Percentiles rank a stretch among this genome's conserved stretches.
Evolutionary conservation across 2,113 vertebrate genomes (phyloP).

Genomic region (Plotosus lineatus): DNA sequence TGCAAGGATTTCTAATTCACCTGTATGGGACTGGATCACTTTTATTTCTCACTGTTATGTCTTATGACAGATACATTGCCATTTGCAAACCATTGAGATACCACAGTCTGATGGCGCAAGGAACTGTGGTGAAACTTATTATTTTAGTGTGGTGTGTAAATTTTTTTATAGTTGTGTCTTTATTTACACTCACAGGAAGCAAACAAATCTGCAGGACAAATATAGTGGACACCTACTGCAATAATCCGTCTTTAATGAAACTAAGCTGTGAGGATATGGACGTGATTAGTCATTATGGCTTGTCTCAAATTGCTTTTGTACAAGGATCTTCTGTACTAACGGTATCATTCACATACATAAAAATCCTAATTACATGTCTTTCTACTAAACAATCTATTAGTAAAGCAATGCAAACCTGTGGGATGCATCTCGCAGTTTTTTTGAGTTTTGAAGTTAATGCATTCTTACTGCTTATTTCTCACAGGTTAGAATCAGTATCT

Average conservation of each 20-base stretch:
- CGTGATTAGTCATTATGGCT: background rate
- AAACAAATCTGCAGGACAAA: background rate
- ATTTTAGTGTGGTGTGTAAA: background rate
- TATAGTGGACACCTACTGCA: background rate
- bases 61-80: slow-evolving; percentile 16
- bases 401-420: slow-evolving; percentile 9
- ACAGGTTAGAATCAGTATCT: background rate
- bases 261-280: slow-evolving; percentile 8
- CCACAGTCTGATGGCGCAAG: background rate
- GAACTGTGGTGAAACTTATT: background rate
- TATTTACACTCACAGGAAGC: background rate
- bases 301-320: background rate
- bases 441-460: background rate
- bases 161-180: background rate
- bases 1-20: background rate
- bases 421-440: slow-evolving; percentile 10
- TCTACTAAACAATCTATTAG: slow-evolving; percentile 3
- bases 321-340: background rate
- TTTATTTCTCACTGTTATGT: slow-evolving; percentile 2
- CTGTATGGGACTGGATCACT: background rate
- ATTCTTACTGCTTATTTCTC: background rate
- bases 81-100: slow-evolving; percentile 12
- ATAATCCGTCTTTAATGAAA: slow-evolving; percentile 9
- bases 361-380: slow-evolving; percentile 1
- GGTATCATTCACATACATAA: background rate